Evolutionary conservation across 2,888 invertebrate genomes (phyloP), one percentile per base, ranked within the genome.

Genomic region (Neuroscelio doddi): DNA sequence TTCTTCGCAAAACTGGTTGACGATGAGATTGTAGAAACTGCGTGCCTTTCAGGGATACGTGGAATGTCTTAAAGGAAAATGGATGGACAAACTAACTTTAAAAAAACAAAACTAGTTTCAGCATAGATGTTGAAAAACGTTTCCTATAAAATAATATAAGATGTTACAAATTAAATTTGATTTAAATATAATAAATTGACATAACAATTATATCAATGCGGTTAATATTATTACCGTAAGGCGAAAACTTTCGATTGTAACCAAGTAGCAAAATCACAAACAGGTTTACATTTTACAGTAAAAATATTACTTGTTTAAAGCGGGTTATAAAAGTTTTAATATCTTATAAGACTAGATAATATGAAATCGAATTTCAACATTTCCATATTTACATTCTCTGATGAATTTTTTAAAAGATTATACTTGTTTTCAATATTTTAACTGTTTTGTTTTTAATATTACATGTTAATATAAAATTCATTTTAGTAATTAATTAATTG

Each of bases 1-100:
- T 26, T 42, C 58, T 50, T 41, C 44, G 51, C 47, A 44, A 63
- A 57, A 63, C 63, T 63, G 63, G 63, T 63, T 56, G 56, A 39
- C 36, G 58, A 46, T 55, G 55, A 46, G 58, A 55, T 46, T 51
- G 55, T 64, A 53, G 57, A 61, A 50, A 53, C 39, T 50, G 27
- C 47, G n/a, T 34, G 42, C 15, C 53, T 50, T 58, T 30, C 24
- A 45, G 50, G 9, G 49, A 27, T 38, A 10, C 10, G 8, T 58
- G 44, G 50, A 42, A 58, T 51, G 56, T 27, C 14, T 32, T 12
- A 30, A 27, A 29, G 29, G 57, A 52, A 63, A 63, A 63, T 32
- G 56, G 50, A 52, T 52, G 30, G 39, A 10, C 32, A 32, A 14
- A 17, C n/a, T n/a, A n/a, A 26, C 44, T 55, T 39, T 7, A 16